Percentiles rank a stretch among this genome's conserved stretches.
These are phyloP conservation scores for Ochropleura plecta DNA, from an alignment of 2,888 invertebrate species.

Conservation along the genomic window DNA sequence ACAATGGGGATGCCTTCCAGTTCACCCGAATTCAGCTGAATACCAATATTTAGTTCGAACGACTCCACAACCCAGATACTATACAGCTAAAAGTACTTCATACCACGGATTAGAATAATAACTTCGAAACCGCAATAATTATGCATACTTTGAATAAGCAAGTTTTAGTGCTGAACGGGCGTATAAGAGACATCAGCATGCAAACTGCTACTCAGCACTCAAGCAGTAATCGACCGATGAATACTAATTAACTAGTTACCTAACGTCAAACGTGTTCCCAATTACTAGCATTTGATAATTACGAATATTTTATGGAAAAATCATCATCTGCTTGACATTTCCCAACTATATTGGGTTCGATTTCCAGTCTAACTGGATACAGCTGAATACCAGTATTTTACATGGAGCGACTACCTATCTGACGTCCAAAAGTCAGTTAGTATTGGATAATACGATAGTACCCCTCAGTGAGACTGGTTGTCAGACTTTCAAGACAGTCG, in stretches of 20 bases:
- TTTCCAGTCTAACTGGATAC: too few species aligned
- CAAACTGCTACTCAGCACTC: slow-evolving; percentile 19
- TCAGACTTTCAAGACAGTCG: too few species aligned
- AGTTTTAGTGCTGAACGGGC: slow-evolving; percentile 12
- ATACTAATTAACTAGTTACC: slow-evolving; percentile 25
- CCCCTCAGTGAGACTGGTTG: too few species aligned
- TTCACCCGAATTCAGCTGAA: not conserved
- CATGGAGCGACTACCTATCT: too few species aligned
- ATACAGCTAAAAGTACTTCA: not conserved
- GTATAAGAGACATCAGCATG: slow-evolving; percentile 27
- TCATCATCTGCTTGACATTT: not conserved
- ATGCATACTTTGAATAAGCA: slow-evolving; percentile 15
- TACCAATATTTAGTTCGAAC: not conserved
- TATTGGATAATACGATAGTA: too few species aligned
- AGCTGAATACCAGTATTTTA: too few species aligned
- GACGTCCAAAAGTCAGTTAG: too few species aligned
- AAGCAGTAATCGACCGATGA: slow-evolving; percentile 22
- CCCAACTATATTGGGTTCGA: too few species aligned
- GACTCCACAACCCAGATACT: not conserved
- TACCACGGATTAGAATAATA: not conserved
- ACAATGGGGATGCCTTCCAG: not conserved
- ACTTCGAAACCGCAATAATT: not conserved
- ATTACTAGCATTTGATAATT: slow-evolving; percentile 2
- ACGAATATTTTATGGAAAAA: not conserved
- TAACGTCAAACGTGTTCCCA: not conserved